Conservation (phyloP, 2,113 vertebrate species). For the Phylloscopus trochilus region DNA sequence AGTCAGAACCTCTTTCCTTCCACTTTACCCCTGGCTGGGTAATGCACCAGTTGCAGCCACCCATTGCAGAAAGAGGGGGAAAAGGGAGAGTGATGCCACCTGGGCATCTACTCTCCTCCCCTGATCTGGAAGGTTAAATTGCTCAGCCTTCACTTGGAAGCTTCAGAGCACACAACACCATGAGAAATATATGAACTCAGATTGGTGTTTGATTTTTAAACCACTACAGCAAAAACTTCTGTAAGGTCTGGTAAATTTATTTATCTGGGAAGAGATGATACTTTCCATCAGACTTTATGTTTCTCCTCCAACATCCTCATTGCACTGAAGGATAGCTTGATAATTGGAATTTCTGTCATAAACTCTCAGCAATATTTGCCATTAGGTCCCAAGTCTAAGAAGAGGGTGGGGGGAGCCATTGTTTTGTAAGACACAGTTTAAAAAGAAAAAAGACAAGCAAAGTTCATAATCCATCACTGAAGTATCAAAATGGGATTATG, state of each 20-base stretch:
- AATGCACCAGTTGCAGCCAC: neutral
- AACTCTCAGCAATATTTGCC: constrained; percentile 14
- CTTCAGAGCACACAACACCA: neutral
- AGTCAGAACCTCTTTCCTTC: constrained; percentile 50
- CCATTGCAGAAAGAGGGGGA: neutral
- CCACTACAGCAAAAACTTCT: neutral
- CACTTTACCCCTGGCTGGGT: neutral
- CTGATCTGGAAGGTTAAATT: neutral
- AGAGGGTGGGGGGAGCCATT: neutral
- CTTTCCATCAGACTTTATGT: neutral
- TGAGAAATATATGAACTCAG: neutral
- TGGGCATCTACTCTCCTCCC: neutral
- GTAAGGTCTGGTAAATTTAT: neutral
- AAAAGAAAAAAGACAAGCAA: neutral
- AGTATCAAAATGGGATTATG: constrained; percentile 20
- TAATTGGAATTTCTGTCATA: neutral
- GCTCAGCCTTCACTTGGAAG: neutral
- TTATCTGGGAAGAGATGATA: neutral
- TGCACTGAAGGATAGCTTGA: neutral
- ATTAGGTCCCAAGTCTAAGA: neutral
- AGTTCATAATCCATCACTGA: constrained; percentile 27
- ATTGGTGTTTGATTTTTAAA: neutral
- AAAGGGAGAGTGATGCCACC: neutral
- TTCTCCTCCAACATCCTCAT: neutral
- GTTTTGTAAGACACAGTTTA: neutral